Evolutionary conservation across 2,113 vertebrate genomes (phyloP), one percentile per base, ranked within the genome.

Genomic region (Dromas ardeola): DNA sequence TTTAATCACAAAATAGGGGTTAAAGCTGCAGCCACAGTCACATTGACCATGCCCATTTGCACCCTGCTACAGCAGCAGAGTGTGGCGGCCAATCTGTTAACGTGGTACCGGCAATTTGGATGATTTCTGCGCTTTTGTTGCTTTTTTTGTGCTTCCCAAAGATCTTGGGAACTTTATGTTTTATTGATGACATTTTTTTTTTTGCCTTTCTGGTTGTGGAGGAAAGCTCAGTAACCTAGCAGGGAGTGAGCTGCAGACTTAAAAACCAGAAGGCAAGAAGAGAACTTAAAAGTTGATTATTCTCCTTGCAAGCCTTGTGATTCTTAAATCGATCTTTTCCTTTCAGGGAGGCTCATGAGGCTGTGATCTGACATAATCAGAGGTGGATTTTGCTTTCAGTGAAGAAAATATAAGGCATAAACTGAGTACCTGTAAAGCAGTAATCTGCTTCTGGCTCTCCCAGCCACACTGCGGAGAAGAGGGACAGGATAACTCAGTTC

Each of bases 111-210:
- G 58, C 21, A 61, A 69, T 76, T 34, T 43, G 34, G 52, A 58
- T 80, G 22, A 67, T 81, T 79, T 45, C 70, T 90, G 13, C 47
- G 43, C 27, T 76, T 66, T 71, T 52, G 56, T 18, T 65, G n/a
- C 8, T 17, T 43, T 23, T 79, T 80, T 65, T 15, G 14, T 21
- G 4, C 30, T 86, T 94, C 40, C 77, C 45, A 72, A 71, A 71
- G 22, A 14, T 66, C 38, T 50, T n/a, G 18, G 38, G 40, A 88
- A 77, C 26, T 88, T 89, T 27, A 62, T 72, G 32, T 69, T 74
- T 95, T 76, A 92, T 59, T 66, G 42, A n/a, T n/a, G n/a, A n/a
- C n/a, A n/a, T n/a, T n/a, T n/a, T 92, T 50, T 40, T 40, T 27
- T 91, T 91, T 40, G 20, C 49, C 26, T 94, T 93, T 86, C 61